phyloP scores from a whole-genome alignment of 2,113 vertebrate species.

The Azemiops feae region DNA sequence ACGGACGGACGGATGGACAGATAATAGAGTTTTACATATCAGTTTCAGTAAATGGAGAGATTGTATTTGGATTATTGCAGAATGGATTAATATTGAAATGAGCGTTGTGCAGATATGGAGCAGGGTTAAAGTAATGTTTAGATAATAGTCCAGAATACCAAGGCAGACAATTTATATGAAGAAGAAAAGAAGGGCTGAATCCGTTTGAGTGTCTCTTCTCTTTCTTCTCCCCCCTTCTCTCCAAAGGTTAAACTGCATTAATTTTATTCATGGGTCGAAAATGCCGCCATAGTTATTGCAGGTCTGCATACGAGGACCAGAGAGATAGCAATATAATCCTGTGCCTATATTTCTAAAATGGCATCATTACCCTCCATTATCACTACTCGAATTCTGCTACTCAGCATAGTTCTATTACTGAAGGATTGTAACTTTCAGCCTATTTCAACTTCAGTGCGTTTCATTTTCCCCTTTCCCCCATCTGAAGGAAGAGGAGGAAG shows the following conservation, averaged over 20 bases:
- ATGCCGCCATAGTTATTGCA: neutral
- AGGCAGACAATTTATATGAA: neutral
- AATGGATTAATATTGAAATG: neutral
- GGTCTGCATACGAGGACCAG: neutral
- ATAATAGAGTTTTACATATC: neutral
- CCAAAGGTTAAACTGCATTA: slow-evolving; percentile 15
- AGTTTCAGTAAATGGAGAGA: neutral
- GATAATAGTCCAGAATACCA: neutral
- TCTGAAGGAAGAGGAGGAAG: neutral
- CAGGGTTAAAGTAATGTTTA: neutral
- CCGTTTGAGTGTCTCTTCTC: neutral
- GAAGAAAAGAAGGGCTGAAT: neutral
- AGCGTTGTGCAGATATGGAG: neutral
- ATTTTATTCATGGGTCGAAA: slow-evolving; percentile 23
- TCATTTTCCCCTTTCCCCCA: neutral
- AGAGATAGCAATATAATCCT: neutral
- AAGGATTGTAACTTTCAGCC: neutral
- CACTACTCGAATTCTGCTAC: neutral
- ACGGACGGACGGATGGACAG: neutral
- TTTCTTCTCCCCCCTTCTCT: neutral
- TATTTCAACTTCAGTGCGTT: neutral
- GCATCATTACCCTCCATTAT: neutral
- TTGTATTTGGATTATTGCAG: neutral
- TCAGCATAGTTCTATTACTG: neutral
- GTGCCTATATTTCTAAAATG: neutral